Evolutionary conservation across 2,888 invertebrate genomes (phyloP), one percentile per base, ranked within the genome.

Genomic region (Hypomecis punctinalis): DNA sequence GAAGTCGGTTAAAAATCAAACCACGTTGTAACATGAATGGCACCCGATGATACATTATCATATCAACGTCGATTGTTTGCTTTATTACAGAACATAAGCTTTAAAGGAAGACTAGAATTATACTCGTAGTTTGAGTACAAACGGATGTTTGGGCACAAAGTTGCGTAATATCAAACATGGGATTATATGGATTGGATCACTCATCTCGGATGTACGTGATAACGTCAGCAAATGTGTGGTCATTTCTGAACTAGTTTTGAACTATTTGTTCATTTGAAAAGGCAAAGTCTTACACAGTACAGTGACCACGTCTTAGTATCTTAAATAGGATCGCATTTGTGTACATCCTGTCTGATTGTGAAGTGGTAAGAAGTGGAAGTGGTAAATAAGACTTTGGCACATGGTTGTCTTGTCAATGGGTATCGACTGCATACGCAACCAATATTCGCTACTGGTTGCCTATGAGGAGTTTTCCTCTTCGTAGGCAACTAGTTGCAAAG

Each of bases 31-130:
- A 10, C 6, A 33, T 45, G 45, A 63, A 63, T 49, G 54, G 43
- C n/a, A 55, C 39, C 39, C 39, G 36, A 46, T 59, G 59, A 63
- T 23, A 23, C 23, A 23, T 59, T 54, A 51, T 59, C 39, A 9
- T 63, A 59, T 59, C 54, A 49, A 45, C 13, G 52, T 48, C 39
- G 49, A 55, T 56, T 60, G 55, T 63, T 64, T 52, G 35, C 45
- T 61, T 63, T 55, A 68, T 59, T 61, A 63, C 48, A 37, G 39
- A 49, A 23, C 45, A 48, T 65, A 70, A 70, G 72, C 67, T 67
- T 61, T 61, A 69, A 66, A 74, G 72, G 74, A 74, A 73, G 70
- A 52, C 56, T 47, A 66, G 72, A 61, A 74, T 74, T 74, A 73
- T 54, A n/a, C n/a, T n/a, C n/a, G n/a, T n/a, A 53, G 47, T 45